These are phyloP conservation scores for Parus major DNA, from an alignment of 2,113 vertebrate genomes.

Conservation along the genomic window DNA sequence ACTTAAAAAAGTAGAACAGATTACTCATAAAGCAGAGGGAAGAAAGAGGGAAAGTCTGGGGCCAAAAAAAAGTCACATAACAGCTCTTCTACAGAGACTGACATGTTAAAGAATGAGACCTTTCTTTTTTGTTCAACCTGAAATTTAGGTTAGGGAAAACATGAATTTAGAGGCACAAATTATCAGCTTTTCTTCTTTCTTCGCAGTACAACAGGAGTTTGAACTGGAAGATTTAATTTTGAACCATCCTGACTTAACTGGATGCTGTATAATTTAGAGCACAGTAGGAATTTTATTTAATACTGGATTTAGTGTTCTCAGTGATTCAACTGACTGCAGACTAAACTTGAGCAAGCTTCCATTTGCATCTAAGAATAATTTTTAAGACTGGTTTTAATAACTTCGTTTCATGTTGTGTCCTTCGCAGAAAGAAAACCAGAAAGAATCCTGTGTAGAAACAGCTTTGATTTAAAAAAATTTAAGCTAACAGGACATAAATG, in stretches of 20 bases:
- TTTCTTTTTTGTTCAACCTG: neutral
- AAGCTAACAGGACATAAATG: neutral
- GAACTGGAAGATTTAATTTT: neutral
- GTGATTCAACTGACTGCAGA: constrained; percentile 12
- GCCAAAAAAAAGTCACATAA: neutral
- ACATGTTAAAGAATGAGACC: neutral
- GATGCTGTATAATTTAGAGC: neutral
- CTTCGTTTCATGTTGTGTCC: constrained; percentile 25
- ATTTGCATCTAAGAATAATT: constrained; percentile 36
- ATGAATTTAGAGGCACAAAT: neutral
- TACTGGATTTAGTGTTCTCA: neutral
- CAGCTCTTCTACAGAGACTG: neutral
- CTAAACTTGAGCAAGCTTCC: constrained; percentile 37
- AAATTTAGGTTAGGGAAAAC: neutral
- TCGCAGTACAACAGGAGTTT: neutral
- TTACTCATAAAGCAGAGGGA: neutral
- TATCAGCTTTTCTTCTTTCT: neutral
- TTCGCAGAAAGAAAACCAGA: constrained; percentile 50
- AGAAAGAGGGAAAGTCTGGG: neutral
- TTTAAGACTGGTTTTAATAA: constrained; percentile 43
- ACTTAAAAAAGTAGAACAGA: neutral
- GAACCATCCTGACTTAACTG: neutral
- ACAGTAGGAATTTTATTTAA: neutral
- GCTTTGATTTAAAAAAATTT: neutral
- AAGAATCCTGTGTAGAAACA: constrained; percentile 64